Evolutionary conservation across 2,113 vertebrate genomes (phyloP), one percentile per base, ranked within the genome.

Genomic region (Rhinopomastus cyanomelas): DNA sequence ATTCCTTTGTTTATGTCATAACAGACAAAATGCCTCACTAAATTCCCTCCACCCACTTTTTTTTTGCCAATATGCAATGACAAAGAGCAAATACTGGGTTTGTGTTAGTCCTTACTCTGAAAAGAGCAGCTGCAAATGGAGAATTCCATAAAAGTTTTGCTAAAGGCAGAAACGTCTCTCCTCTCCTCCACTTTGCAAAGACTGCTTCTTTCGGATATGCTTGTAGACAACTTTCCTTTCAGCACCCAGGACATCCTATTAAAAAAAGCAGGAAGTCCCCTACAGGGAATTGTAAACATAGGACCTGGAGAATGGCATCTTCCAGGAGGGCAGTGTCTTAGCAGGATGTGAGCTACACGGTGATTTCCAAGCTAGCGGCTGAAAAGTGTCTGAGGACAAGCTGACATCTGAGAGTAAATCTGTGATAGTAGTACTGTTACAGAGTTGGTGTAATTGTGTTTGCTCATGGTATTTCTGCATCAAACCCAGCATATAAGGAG

Each of bases 301-400:
- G 39, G 12, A 32, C 39, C 30, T 34, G 52, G 15, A 44, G 30
- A 78, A 37, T 30, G 62, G 37, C 48, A 55, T 23, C 37, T 27
- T 1, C 1, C 15, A 26, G 1, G 2, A 44, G 26, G 2, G 3
- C 5, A 13, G 15, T 3, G 8, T 18, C 29, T n/a, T 46, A 30
- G 25, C 34, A 22, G 0, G 0, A 26, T 3, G 44, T 17, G 16
- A 32, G 7, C 5, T 15, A 27, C 1, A 0, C 2, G 18, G 11
- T 71, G 8, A 14, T 73, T 68, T 42, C 65, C 34, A 32, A 60
- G 29, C 10, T 21, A n/a, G 8, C 14, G 53, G 6, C 4, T 77
- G 29, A n/a, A 80, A 52, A 60, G 17, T 8, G 6, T 42, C 44
- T 87, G 17, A 56, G 57, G 32, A 62, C 62, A 89, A 61, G 11